Evolutionary conservation across 1,140 invertebrate genomes (phyloP), one percentile per base, ranked within the genome.

Genomic region (Musca vetustissima): DNA sequence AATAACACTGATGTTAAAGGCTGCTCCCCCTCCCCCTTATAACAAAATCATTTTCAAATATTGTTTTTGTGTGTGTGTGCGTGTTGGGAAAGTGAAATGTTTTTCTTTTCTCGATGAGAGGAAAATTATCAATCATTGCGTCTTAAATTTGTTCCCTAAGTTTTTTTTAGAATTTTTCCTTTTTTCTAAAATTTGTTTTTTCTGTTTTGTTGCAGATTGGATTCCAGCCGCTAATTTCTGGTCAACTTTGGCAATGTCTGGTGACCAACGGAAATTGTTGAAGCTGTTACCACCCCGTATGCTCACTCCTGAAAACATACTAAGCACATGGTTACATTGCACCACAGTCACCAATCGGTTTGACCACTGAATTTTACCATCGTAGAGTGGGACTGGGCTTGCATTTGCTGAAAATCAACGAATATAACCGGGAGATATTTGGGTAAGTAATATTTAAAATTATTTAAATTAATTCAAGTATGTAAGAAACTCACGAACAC

Each of bases 171-270:
- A 8, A 4, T 28, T 8, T 4, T 28, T 28, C 8, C 43, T 4
- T 19, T 19, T 43, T 8, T 43, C 50, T 64, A n/a, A 61, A n/a
- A n/a, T n/a, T n/a, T n/a, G 47, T 22, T 17, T 25, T 57, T 28
- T 55, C 8, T 47, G 9, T 64, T 47, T 47, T 48, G 0, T 28
- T 48, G 50, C 47, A 73, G 90, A 79, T 87, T 92, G 76, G 88
- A 90, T 73, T 88, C 91, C 72, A 86, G 87, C 66, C 83, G 87
- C 55, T 88, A 87, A 61, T 85, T 94, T 52, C 86, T 89, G 71
- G 86, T 95, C 0, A 95, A 95, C 91, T 4, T 83, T 93, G 61
- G 90, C 89, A 2, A 93, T 95, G 90, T 93, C 89, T 72, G 93
- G 93, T 14, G 91, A 92, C 78, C 92, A 94, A 84, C 80, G 80